A percentile compares a stretch with the other conserved stretches of the same genome.
These are phyloP conservation scores for Cephus sareptanus DNA, from an alignment of 2,888 invertebrate species.

Conservation along the genomic window DNA sequence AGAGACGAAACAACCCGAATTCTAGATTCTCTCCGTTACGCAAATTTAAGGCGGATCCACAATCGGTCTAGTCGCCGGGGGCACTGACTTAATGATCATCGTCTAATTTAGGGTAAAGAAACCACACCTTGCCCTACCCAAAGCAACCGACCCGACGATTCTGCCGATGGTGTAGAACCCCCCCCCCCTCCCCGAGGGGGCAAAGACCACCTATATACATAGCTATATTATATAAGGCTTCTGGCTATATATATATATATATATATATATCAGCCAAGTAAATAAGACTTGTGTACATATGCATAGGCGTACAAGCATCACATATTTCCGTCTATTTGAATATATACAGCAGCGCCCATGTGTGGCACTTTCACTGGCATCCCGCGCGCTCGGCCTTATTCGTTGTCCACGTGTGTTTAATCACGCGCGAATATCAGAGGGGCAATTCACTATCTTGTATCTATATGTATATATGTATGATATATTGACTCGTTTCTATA, in stretches of 20 bases:
- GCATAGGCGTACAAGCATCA: background rate
- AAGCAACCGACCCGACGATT: background rate
- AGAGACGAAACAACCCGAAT: background rate
- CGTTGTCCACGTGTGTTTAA: background rate
- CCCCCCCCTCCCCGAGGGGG: too few species aligned
- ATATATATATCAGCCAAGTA: background rate
- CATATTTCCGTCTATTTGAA: background rate
- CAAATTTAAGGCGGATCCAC: conserved; percentile 1
- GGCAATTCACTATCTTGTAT: background rate
- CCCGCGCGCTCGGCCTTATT: background rate
- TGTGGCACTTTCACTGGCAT: background rate
- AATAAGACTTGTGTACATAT: background rate
- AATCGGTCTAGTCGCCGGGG: background rate
- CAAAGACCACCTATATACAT: background rate
- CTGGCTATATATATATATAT: background rate
- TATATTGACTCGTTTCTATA: background rate
- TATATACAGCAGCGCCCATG: background rate
- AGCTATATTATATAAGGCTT: background rate
- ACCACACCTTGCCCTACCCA: conserved; percentile 4
- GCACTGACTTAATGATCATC: background rate
- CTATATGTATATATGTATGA: background rate
- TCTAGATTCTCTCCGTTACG: background rate
- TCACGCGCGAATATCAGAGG: background rate
- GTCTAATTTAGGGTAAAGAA: conserved; percentile 4
- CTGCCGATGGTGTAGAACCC: background rate